Percentiles rank a stretch among this genome's conserved stretches.
phyloP scores from a whole-genome alignment of 2,797 vertebrate genomes.

The Premnoplex brunnescens region DNA sequence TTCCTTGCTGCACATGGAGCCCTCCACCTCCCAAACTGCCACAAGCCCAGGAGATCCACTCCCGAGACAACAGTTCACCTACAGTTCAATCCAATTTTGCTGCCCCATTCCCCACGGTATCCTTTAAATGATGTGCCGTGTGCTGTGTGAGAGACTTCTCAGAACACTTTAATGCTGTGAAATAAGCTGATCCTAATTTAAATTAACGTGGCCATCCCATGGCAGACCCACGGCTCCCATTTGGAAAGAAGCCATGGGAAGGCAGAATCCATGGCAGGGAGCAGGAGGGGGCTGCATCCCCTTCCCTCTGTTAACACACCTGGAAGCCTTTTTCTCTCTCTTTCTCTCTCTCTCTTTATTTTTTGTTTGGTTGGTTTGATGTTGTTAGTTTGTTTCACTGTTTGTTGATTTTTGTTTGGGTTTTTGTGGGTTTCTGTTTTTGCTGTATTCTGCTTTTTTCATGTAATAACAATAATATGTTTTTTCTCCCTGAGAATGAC shows the following conservation, averaged over 20 bases:
- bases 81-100: background rate
- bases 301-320: background rate
- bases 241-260: background rate
- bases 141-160: background rate
- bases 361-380: background rate
- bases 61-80: background rate
- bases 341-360: background rate
- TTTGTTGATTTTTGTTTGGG: background rate
- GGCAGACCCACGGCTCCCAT: accelerated
- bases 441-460: background rate
- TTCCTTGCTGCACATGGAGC: background rate
- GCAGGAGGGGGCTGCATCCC: background rate
- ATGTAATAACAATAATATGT: accelerated
- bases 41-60: background rate
- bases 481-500: background rate
- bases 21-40: background rate
- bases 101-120: accelerated
- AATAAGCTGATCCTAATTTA: accelerated
- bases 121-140: background rate
- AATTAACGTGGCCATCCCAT: accelerated
- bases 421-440: background rate
- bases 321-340: background rate
- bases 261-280: accelerated
- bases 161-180: background rate
- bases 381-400: background rate